Evolutionary conservation across 2,888 invertebrate species (phyloP), one percentile per base, ranked within the genome.

Genomic region (Conchocele bisecta): DNA sequence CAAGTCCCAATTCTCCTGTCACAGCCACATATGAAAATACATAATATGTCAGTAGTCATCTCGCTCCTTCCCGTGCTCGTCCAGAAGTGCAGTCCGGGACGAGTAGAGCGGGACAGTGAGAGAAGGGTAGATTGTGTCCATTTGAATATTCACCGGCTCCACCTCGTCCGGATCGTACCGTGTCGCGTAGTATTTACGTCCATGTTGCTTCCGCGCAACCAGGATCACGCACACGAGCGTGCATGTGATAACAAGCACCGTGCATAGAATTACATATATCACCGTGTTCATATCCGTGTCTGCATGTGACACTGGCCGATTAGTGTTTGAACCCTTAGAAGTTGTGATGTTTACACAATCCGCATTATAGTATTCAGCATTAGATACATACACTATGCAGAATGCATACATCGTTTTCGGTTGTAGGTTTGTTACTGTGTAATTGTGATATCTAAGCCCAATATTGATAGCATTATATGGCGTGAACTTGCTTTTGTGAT

Each of bases 331-430:
- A n/a, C n/a, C n/a, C n/a, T n/a, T n/a, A n/a, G n/a, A n/a, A 5
- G 88, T 88, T 44, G 83, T 82, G 20, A 84, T 73, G 57, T 81
- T 86, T 17, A 75, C 57, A 58, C 88, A 88, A 56, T 87, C 81
- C 13, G 87, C 75, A 33, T 76, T 81, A 53, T 86, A 83, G 11
- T 66, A 42, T 29, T 82, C 79, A 7, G 72, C 71, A n/a, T 76
- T 79, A 37, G 83, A 82, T n/a, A 79, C 75, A 70, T 86, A 88
- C 20, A 91, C 89, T 26, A 92, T 86, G 79, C 92, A 92, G 74
- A 92, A 88, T 75, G 91, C 90, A 78, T 92, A 92, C 2, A 75
- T 78, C 6, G 91, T 91, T 31, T 86, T 80, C 9, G 92, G 91
- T 64, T 84, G 81, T 13, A 92, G 83, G 46, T 90, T 87, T 37